phyloP scores from a whole-genome alignment of 2,888 invertebrate genomes.

The Emmelina monodactyla region DNA sequence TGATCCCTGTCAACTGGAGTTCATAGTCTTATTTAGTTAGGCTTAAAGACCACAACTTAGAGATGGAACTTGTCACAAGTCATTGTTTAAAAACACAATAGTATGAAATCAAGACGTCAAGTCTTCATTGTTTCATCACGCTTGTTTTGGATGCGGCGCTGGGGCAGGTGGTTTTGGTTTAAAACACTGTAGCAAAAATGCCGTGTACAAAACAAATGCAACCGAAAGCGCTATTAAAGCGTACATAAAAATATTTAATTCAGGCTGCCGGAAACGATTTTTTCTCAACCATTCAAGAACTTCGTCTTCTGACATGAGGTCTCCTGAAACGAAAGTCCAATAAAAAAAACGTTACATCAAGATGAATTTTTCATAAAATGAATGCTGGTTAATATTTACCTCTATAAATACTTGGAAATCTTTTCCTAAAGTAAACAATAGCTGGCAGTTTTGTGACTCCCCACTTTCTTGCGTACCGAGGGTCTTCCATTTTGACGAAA shows the following conservation, averaged over 20 bases:
- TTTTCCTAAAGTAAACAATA: slow-evolving; percentile 88
- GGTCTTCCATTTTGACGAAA: slow-evolving; percentile 93
- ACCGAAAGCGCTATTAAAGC: slow-evolving; percentile 85
- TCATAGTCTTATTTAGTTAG: too few species aligned
- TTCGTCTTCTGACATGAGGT: slow-evolving; percentile 82
- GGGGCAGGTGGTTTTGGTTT: slow-evolving; percentile 74
- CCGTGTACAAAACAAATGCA: slow-evolving; percentile 88
- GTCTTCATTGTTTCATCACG: too few species aligned
- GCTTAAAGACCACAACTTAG: too few species aligned
- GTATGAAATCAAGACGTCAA: too few species aligned
- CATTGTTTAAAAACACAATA: too few species aligned
- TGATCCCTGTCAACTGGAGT: too few species aligned
- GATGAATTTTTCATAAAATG: too few species aligned
- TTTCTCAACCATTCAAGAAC: slow-evolving; percentile 93
- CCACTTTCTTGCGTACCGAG: slow-evolving; percentile 92
- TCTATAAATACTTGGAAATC: slow-evolving; percentile 92
- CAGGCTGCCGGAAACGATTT: slow-evolving; percentile 91
- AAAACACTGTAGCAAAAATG: slow-evolving; percentile 90
- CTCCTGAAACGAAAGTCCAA: slow-evolving; percentile 61
- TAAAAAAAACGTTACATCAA: too few species aligned
- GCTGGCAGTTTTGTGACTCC: slow-evolving; percentile 91
- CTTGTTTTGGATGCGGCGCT: slow-evolving; percentile 71
- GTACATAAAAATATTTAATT: slow-evolving; percentile 94
- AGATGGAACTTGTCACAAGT: too few species aligned
- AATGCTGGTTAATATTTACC: slow-evolving; percentile 54